A percentile compares a stretch with the other conserved stretches of the same genome.
Evolutionary conservation across 2,888 invertebrate species (phyloP).

Genomic region (Tipula confusa): DNA sequence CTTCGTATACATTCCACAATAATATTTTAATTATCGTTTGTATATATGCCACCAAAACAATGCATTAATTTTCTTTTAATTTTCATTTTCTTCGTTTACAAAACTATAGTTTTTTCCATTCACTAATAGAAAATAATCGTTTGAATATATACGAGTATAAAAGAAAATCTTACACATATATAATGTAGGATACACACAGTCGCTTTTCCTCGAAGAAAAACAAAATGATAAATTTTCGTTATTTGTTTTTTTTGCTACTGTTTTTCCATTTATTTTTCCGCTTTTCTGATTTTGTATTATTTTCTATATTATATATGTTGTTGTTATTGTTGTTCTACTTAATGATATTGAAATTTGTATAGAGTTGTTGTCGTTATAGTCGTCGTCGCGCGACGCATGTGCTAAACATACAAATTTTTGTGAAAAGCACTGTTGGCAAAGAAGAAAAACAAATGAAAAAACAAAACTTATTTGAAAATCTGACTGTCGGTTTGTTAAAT

Average conservation of each 20-base stretch:
- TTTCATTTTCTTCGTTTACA: background rate
- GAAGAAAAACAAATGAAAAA: background rate
- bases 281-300: background rate
- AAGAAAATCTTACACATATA: background rate
- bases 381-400: background rate
- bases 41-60: background rate
- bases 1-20: background rate
- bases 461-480: background rate
- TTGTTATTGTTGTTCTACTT: background rate
- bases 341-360: background rate
- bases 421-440: background rate
- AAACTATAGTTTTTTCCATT: background rate
- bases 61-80: background rate
- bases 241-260: background rate
- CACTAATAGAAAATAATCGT: background rate
- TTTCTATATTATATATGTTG: background rate
- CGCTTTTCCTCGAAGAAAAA: slow-evolving; percentile 13
- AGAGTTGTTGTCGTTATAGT: too few relatives aligned
- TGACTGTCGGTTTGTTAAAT: background rate
- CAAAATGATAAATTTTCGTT: slow-evolving; percentile 6
- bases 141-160: background rate
- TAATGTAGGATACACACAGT: background rate
- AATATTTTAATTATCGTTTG: too few relatives aligned
- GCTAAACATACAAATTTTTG: background rate
- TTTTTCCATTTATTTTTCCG: slow-evolving; percentile 7